These are phyloP conservation scores for Chaetorhynchus papuensis DNA, from an alignment of 2,113 vertebrate genomes.

Conservation along the genomic window DNA sequence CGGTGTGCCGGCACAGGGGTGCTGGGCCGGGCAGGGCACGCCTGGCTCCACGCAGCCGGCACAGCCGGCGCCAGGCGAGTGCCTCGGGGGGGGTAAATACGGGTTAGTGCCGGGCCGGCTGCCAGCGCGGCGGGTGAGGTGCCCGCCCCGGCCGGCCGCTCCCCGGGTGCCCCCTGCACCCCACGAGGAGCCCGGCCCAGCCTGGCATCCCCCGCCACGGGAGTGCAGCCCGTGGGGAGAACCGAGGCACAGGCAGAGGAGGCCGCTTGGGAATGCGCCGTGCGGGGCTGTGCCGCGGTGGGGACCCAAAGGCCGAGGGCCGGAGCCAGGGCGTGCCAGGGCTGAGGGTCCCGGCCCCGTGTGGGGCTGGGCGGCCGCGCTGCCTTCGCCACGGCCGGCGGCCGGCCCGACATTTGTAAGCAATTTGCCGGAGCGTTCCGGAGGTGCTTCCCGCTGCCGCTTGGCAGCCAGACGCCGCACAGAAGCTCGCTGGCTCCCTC, in stretches of 20 bases:
- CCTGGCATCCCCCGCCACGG: background rate
- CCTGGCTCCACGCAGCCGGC: background rate
- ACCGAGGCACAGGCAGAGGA: background rate
- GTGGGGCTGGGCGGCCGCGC: background rate
- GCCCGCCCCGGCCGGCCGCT: background rate
- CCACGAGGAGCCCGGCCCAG: background rate
- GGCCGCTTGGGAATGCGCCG: rapidly evolving
- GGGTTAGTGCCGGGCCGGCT: background rate
- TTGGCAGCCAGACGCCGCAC: slow-evolving; percentile 16
- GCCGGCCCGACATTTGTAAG: background rate
- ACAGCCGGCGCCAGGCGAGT: background rate
- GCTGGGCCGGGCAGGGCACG: background rate
- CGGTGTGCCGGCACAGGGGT: background rate
- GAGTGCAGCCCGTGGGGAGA: background rate
- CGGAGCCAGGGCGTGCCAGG: rapidly evolving
- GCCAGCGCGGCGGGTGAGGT: background rate
- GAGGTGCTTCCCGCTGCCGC: slow-evolving; percentile 26
- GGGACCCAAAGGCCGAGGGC: rapidly evolving
- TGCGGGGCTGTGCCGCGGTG: rapidly evolving
- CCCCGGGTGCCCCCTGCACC: background rate
- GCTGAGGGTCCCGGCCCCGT: background rate
- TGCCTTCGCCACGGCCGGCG: background rate
- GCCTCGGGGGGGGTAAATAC: background rate
- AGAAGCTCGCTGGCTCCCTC: slow-evolving; percentile 11
- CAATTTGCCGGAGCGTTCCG: background rate